phyloP scores from a whole-genome alignment of 2,888 invertebrate genomes.

The Parnassius apollo region DNA sequence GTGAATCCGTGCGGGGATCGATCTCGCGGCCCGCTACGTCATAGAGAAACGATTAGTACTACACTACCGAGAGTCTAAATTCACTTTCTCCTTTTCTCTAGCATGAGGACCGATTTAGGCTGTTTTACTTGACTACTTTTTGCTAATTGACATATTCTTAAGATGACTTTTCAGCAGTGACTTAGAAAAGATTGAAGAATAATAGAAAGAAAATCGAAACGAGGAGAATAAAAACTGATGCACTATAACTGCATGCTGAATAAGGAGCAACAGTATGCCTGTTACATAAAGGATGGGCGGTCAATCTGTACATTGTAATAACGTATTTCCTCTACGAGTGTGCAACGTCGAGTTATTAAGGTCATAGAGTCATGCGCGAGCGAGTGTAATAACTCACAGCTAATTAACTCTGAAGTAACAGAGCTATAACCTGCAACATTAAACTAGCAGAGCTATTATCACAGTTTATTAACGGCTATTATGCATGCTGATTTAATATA shows the following conservation, averaged over 20 bases:
- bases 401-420: slow-evolving; percentile 18
- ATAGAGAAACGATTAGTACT: too few species aligned
- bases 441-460: not conserved
- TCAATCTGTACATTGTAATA: slow-evolving; percentile 6
- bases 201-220: too few species aligned
- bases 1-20: too few species aligned
- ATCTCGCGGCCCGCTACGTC: too few species aligned
- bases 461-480: not conserved
- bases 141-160: too few species aligned
- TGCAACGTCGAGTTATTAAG: slow-evolving; percentile 19
- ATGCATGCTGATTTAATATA: too few species aligned
- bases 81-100: too few species aligned
- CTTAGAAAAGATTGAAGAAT: too few species aligned
- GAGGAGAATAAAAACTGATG: not conserved
- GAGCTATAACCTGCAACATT: slow-evolving; percentile 3
- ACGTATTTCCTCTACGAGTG: slow-evolving; percentile 3
- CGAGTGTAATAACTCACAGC: slow-evolving; percentile 7
- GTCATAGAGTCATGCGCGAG: slow-evolving; percentile 19
- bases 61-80: too few species aligned
- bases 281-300: slow-evolving; percentile 9
- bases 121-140: too few species aligned
- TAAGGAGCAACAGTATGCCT: slow-evolving; percentile 1
- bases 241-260: not conserved
- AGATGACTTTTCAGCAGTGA: too few species aligned
- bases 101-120: too few species aligned